Percentiles rank a stretch among this genome's conserved stretches.
phyloP scores from a whole-genome alignment of 2,888 invertebrate species.

The Schrankia costaestrigalis region DNA sequence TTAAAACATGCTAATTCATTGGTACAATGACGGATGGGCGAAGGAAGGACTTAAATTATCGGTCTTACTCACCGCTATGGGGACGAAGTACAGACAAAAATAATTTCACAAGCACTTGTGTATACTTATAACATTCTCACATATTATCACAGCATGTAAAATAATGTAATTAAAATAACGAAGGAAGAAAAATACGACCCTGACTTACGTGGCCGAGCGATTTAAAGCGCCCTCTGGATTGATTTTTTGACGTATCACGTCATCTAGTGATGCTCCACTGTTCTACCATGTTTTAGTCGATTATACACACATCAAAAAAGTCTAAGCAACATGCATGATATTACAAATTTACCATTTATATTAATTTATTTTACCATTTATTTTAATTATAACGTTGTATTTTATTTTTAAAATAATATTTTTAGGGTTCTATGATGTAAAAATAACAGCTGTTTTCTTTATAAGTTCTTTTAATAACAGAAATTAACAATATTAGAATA shows the following conservation, averaged over 20 bases:
- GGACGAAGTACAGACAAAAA: constrained; percentile 50
- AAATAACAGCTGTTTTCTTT: too few species aligned
- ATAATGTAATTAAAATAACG: constrained; percentile 60
- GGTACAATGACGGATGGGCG: constrained; percentile 62
- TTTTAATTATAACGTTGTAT: too few species aligned
- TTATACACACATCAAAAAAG: too few species aligned
- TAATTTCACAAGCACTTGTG: constrained; percentile 51
- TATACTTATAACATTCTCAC: constrained; percentile 67
- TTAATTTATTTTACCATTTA: too few species aligned
- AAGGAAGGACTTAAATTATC: constrained; percentile 32
- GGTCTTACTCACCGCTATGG: constrained; percentile 53
- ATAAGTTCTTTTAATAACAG: too few species aligned
- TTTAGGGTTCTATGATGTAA: too few species aligned
- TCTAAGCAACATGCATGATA: too few species aligned
- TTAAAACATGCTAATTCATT: constrained; percentile 74
- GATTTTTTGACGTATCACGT: constrained; percentile 66
- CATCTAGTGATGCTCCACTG: constrained; percentile 33
- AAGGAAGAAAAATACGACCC: constrained; percentile 74
- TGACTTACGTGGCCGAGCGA: constrained; percentile 79
- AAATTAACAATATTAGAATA: too few species aligned
- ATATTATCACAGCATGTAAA: constrained; percentile 58
- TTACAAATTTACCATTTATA: too few species aligned
- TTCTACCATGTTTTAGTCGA: too few species aligned
- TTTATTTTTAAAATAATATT: too few species aligned
- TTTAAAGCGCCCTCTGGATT: constrained; percentile 74